These are phyloP conservation scores for Rhyacichthys aspro DNA, from an alignment of 2,797 vertebrate genomes.

Conservation along the genomic window DNA sequence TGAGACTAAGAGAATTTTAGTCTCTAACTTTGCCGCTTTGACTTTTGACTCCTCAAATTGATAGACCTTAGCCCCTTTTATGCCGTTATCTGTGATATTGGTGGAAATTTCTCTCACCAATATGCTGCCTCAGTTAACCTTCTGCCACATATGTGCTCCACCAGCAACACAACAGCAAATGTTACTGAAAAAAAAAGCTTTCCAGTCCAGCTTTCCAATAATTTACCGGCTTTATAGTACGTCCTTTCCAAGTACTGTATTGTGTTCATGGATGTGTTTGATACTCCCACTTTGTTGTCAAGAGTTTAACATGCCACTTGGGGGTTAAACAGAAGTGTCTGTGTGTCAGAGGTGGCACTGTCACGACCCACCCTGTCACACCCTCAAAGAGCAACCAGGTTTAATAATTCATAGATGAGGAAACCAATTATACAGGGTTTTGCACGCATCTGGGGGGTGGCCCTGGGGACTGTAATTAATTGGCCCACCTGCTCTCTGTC, in stretches of 20 bases:
- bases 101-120: no score
- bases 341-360: conserved; percentile 51
- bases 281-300: conserved; percentile 19
- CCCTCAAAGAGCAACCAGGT: conserved; percentile 61
- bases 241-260: conserved; percentile 1
- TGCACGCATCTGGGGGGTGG: conserved; percentile 61
- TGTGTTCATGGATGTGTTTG: neutral
- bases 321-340: conserved; percentile 49
- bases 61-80: no score
- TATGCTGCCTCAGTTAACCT: no score
- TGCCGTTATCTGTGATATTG: no score
- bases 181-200: no score
- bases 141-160: no score
- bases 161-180: no score
- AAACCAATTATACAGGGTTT: conserved; percentile 79
- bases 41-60: no score
- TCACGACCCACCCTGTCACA: conserved; percentile 45
- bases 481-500: conserved; percentile 82
- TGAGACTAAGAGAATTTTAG: conserved; percentile 32
- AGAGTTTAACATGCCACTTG: conserved; percentile 23
- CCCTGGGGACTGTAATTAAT: conserved; percentile 76
- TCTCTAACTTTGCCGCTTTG: no score
- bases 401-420: conserved; percentile 84
- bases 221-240: no score
- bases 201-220: no score